These are phyloP conservation scores for Eubucco bourcierii DNA, from an alignment of 2,113 vertebrate genomes.

Conservation along the genomic window DNA sequence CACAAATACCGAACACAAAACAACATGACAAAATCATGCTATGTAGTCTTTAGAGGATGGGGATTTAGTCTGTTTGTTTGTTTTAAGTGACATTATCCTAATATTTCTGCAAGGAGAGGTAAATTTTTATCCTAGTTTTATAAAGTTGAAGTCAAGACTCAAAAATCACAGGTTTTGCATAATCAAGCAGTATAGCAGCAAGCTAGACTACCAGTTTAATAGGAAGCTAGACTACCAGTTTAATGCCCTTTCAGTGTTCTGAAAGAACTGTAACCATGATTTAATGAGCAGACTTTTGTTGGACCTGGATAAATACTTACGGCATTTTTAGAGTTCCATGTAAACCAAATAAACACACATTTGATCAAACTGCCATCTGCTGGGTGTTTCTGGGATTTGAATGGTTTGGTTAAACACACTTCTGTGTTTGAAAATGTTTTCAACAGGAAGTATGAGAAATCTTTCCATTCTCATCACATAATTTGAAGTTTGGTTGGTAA, in stretches of 20 bases:
- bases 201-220: neutral
- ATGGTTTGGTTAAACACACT: neutral
- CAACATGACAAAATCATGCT: neutral
- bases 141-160: neutral
- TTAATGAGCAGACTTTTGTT: slow-evolving; percentile 66
- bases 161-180: neutral
- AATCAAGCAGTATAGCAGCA: neutral
- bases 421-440: neutral
- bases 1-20: neutral
- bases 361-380: slow-evolving; percentile 81
- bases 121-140: neutral
- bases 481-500: neutral
- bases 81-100: neutral
- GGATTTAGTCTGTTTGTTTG: too few relatives aligned
- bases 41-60: neutral
- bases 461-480: neutral
- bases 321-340: slow-evolving; percentile 43
- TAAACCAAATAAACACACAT: slow-evolving; percentile 48
- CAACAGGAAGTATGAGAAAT: neutral
- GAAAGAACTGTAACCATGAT: slow-evolving; percentile 57
- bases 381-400: slow-evolving; percentile 46
- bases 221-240: neutral
- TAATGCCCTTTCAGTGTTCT: slow-evolving; percentile 39
- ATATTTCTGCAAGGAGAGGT: neutral
- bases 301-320: slow-evolving; percentile 72